Percentiles rank a stretch among this genome's conserved stretches.
Evolutionary conservation across 2,113 vertebrate genomes (phyloP).

Genomic region (Clarias batrachus): DNA sequence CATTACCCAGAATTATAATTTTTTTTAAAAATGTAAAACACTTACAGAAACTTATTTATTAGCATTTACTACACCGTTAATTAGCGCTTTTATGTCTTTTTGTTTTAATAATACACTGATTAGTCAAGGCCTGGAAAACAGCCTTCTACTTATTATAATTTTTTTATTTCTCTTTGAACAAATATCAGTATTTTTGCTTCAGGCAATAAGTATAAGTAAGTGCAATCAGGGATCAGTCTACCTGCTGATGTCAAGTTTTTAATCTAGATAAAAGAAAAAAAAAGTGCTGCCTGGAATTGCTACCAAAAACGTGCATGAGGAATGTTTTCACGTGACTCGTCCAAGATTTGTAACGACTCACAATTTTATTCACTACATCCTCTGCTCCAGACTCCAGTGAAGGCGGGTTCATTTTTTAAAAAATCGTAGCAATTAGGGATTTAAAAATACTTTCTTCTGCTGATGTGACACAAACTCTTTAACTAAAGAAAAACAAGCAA

Average conservation of each 20-base stretch:
- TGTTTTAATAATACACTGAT: neutral
- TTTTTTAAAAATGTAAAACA: neutral
- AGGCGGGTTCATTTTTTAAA: neutral
- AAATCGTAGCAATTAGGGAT: neutral
- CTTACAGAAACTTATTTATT: slow-evolving; percentile 2
- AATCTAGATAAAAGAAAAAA: neutral
- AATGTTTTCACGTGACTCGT: neutral
- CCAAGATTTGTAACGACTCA: neutral
- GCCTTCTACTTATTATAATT: neutral
- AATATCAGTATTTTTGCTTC: slow-evolving; percentile 1
- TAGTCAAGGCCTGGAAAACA: neutral
- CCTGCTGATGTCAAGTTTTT: slow-evolving; percentile 26
- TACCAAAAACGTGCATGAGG: neutral
- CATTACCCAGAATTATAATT: neutral
- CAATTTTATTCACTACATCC: neutral
- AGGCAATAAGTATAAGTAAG: neutral
- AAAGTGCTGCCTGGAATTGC: neutral
- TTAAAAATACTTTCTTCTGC: neutral
- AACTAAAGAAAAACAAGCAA: too few relatives aligned
- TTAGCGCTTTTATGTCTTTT: neutral
- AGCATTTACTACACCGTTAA: neutral
- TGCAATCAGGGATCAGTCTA: slow-evolving; percentile 31
- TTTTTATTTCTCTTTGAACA: neutral
- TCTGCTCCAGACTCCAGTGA: neutral
- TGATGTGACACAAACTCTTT: neutral